Base-by-base conservation (phyloP, 2,113 vertebrate genomes). In the Sander lucioperca region DNA sequence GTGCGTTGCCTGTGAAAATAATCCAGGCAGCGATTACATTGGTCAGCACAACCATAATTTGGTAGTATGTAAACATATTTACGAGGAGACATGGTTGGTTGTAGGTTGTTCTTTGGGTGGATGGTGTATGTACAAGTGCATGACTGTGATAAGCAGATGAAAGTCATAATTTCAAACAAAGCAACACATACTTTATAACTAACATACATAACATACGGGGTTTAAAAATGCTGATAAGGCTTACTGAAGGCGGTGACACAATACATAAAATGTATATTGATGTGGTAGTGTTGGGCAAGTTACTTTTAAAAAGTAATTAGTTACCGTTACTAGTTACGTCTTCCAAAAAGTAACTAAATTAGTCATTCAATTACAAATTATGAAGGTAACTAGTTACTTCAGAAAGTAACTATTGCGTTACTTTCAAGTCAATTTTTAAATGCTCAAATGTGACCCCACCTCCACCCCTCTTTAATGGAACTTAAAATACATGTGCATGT, bases 21-120 rank as follows among this genome's bases (percentile, higher is more conserved):
- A 45, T 54, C 23, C 15, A 54, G n/a, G n/a, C n/a, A n/a, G n/a
- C n/a, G n/a, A 64, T 75, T 63, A 63, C n/a, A 27, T 45, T 43
- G 57, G 16, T 77, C 25, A 30, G 23, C 11, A 21, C 33, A 36
- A 56, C 23, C 23, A 48, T 73, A 59, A 73, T 59, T 66, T 30
- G 23, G 9, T 45, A 3, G 5, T 47, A 12, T 14, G 45, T 63
- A 16, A 39, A 61, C 6, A 21, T 43, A 33, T n/a, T 33, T 15
- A 48, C 7, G 3, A 15, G 71, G 11, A 33, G 25, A 50, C 62
- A 33, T 45, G 10, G 9, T 65, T 18, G 2, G 15, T 21, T 51
- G 4, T 68, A 11, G 15, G 10, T 21, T 68, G 25, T 51, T 47
- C 19, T 9, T 45, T 53, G 13, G 59, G 3, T 62, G 21, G 15